These are phyloP conservation scores for Mythimna albipuncta DNA, from an alignment of 2,888 invertebrate species.

Conservation along the genomic window DNA sequence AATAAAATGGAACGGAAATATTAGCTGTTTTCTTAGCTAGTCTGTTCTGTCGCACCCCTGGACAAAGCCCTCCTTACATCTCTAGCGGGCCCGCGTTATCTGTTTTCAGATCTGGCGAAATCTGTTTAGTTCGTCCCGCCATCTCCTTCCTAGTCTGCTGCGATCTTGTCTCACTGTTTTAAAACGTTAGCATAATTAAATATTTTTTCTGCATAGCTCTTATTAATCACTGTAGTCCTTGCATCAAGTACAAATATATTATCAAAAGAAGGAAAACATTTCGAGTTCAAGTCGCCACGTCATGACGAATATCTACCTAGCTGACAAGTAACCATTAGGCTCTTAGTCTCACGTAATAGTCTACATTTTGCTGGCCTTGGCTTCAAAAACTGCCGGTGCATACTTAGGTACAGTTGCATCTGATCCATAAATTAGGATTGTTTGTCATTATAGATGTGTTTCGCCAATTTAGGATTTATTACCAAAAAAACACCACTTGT, in stretches of 20 bases:
- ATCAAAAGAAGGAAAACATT: constrained; percentile 3
- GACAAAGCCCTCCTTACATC: no score
- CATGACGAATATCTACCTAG: neutral
- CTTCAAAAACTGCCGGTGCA: constrained; percentile 49
- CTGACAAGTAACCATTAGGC: constrained; percentile 30
- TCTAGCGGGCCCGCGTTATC: no score
- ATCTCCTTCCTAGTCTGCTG: no score
- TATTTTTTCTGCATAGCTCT: neutral
- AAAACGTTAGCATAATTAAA: neutral
- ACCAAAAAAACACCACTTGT: no score
- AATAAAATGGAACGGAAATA: no score
- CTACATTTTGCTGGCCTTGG: constrained; percentile 45
- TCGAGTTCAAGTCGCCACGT: neutral
- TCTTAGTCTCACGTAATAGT: constrained; percentile 32
- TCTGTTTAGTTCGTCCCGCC: no score
- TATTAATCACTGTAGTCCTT: neutral
- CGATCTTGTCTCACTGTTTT: neutral
- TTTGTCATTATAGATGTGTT: neutral
- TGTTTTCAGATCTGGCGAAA: no score
- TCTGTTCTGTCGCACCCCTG: no score
- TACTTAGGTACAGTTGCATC: constrained; percentile 28
- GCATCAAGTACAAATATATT: neutral
- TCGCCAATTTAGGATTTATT: no score
- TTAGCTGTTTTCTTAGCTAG: no score
- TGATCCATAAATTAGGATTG: constrained; percentile 43